Evolutionary conservation across 2,113 vertebrate genomes (phyloP).

Genomic region (Boleophthalmus pectinirostris): DNA sequence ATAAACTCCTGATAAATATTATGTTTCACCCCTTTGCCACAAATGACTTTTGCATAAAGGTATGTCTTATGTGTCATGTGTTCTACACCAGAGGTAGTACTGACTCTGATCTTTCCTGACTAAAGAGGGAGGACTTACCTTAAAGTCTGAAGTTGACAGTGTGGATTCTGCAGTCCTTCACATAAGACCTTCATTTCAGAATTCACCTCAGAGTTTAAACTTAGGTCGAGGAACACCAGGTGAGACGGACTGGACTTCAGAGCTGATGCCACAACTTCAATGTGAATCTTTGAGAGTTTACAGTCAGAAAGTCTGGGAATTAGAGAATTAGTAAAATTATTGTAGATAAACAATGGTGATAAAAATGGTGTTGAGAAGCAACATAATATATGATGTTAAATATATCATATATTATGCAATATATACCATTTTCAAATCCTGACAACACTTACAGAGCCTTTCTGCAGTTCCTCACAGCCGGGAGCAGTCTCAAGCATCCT

Average conservation of each 20-base stretch:
- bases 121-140: neutral
- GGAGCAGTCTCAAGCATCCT: neutral
- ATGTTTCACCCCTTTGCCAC: too few species aligned
- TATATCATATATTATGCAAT: too few species aligned
- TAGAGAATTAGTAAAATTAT: neutral
- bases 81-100: neutral
- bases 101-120: neutral
- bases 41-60: neutral
- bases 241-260: conserved; percentile 1
- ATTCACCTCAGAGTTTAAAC: neutral
- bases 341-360: too few species aligned
- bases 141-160: neutral
- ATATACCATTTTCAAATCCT: neutral
- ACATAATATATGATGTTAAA: too few species aligned
- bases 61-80: neutral
- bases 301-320: neutral
- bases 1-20: too few species aligned
- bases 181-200: neutral
- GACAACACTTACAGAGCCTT: neutral
- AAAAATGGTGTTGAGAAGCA: too few species aligned
- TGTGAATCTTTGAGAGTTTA: neutral
- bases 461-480: conserved; percentile 4
- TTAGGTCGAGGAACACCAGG: neutral
- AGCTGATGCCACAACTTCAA: conserved; percentile 4
- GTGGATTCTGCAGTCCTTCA: neutral